Evolutionary conservation across 2,888 invertebrate genomes (phyloP), one percentile per base, ranked within the genome.

Genomic region (Perdita meconis): DNA sequence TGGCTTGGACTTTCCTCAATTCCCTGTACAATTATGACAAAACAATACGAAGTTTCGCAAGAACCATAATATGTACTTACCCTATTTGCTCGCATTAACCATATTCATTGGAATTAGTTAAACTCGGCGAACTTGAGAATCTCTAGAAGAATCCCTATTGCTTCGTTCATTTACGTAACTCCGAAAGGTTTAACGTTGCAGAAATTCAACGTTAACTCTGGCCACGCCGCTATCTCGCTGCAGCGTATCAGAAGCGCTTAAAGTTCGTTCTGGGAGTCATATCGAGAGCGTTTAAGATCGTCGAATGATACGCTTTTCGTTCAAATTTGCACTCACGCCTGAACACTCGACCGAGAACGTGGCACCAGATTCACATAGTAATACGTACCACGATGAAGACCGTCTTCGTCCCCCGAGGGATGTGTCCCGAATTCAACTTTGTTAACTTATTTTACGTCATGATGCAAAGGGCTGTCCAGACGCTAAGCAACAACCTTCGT

Each of bases 301-400:
- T 26, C 26, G 51, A 6, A 13, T 13, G 53, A 55, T 42, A 53
- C 22, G 40, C n/a, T n/a, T 34, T 13, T 10, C 44, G 30, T 53
- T 60, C 13, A 68, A 64, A 75, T 68, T 75, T 67, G 53, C 50
- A 26, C 24, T 63, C 40, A 22, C 34, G 42, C 30, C 38, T 63
- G 55, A 70, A 70, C 51, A 78, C 47, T 69, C 56, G 51, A 57
- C 51, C 56, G 57, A 63, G 53, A 66, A 55, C 55, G 42, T 68
- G n/a, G 3, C 71, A 59, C 42, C 24, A n/a, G 2, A 12, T 19
- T 16, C 42, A 36, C 57, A 66, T 73, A 79, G 68, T 73, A 77
- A 65, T 42, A 53, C 42, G 1, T 4, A 40, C 13, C 44, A 22
- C 22, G 30, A 13, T 12, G 19, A 8, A 36, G 24, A 22, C 44